Evolutionary conservation across 2,113 vertebrate genomes (phyloP).

Genomic region (Nettapus auritus): DNA sequence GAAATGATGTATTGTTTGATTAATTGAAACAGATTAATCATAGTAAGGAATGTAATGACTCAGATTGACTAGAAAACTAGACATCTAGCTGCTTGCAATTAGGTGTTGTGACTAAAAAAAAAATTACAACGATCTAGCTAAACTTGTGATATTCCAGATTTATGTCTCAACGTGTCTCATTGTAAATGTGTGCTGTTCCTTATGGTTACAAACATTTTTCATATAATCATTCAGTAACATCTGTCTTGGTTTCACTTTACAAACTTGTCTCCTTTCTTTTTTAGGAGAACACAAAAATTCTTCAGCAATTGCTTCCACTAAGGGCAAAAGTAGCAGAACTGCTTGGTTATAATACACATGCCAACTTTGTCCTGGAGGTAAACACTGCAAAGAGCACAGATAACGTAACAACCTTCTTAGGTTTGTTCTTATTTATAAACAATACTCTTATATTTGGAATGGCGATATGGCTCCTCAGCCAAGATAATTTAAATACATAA

Average conservation of each 20-base stretch:
- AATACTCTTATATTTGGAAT: not conserved
- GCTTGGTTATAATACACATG: constrained; percentile 89
- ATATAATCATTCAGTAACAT: not conserved
- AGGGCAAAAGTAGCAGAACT: constrained; percentile 85
- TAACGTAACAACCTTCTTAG: constrained; percentile 86
- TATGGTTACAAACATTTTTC: not conserved
- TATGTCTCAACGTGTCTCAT: not conserved
- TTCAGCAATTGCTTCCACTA: constrained; percentile 87
- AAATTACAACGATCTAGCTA: not conserved
- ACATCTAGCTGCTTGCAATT: not conserved
- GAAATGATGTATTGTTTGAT: not conserved
- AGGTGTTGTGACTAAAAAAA: not conserved
- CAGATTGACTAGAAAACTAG: not conserved
- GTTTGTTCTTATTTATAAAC: constrained; percentile 72
- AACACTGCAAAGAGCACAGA: constrained; percentile 91
- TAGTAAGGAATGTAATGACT: not conserved
- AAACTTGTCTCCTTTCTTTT: not conserved
- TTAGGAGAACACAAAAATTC: constrained; percentile 89
- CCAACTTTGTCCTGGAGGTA: constrained; percentile 91
- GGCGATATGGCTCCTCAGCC: not conserved
- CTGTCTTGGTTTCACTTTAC: not conserved
- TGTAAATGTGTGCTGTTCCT: not conserved
- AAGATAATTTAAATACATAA: not conserved
- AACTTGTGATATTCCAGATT: not conserved
- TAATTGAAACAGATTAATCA: not conserved